These are phyloP conservation scores for Phrynocephalus forsythii DNA, from an alignment of 2,797 vertebrate genomes.

Conservation along the genomic window DNA sequence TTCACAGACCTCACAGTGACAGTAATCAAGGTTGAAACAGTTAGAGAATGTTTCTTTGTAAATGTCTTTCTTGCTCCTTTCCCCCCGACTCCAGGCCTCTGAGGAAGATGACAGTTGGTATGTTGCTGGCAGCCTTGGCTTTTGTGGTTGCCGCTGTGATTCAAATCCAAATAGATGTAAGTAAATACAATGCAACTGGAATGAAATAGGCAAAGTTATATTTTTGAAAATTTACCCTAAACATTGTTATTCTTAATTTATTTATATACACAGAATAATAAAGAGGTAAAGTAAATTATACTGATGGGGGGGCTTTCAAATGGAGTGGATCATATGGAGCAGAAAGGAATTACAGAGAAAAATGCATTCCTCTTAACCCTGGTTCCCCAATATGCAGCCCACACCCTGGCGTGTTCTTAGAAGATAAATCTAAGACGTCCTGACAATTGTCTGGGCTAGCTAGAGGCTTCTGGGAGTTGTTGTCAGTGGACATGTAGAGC, in stretches of 20 bases:
- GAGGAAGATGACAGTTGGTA: slow-evolving; percentile 93
- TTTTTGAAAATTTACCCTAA: background rate
- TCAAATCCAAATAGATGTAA: slow-evolving; percentile 93
- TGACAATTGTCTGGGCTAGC: too few relatives aligned
- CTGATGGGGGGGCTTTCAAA: background rate
- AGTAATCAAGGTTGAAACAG: slow-evolving; percentile 3
- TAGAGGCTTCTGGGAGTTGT: too few relatives aligned
- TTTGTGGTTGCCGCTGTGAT: slow-evolving; percentile 90
- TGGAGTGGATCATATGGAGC: background rate
- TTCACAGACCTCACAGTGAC: background rate
- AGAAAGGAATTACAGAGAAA: background rate
- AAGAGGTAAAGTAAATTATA: background rate
- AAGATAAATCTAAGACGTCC: too few relatives aligned
- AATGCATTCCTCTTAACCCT: too few relatives aligned
- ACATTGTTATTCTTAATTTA: background rate
- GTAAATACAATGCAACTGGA: slow-evolving; percentile 65
- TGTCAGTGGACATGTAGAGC: too few relatives aligned
- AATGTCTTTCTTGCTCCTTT: fast-evolving
- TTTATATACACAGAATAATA: background rate
- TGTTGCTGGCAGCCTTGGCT: slow-evolving; percentile 90
- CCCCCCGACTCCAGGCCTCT: slow-evolving; percentile 82
- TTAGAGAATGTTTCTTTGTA: slow-evolving; percentile 13
- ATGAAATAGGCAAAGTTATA: background rate
- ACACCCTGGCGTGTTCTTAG: too few relatives aligned
- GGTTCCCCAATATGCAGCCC: too few relatives aligned